These are phyloP conservation scores for Orthonevra nobilis DNA, from an alignment of 2,888 invertebrate species.

Conservation along the genomic window DNA sequence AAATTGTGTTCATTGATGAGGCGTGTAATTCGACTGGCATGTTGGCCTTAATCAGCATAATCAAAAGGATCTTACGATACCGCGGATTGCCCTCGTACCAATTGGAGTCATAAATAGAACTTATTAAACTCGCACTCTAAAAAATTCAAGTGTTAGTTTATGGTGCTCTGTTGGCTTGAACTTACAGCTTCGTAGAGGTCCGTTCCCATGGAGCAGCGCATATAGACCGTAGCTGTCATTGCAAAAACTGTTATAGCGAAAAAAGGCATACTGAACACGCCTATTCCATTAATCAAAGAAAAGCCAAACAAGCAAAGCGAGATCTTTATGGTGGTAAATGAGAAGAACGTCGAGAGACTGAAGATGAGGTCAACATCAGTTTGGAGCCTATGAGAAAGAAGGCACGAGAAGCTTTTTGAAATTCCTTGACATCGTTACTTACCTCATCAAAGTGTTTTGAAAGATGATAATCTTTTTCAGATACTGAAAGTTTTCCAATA, in stretches of 20 bases:
- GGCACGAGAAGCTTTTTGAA: too few species aligned
- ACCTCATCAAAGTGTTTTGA: slow-evolving; percentile 19
- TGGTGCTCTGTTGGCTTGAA: background rate
- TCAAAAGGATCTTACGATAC: background rate
- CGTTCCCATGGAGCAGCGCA: slow-evolving; percentile 12
- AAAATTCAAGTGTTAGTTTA: background rate
- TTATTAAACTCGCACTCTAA: background rate
- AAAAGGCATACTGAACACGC: background rate
- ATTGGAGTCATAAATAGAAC: slow-evolving; percentile 5
- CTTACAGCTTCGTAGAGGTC: slow-evolving; percentile 25
- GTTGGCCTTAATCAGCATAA: slow-evolving; percentile 3
- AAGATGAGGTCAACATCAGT: slow-evolving; percentile 23
- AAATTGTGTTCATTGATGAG: background rate
- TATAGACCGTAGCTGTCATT: background rate
- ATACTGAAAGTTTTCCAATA: background rate
- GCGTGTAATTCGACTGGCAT: background rate
- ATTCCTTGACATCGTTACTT: background rate
- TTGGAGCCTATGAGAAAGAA: background rate
- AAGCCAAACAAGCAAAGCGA: background rate
- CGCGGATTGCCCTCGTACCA: slow-evolving; percentile 11
- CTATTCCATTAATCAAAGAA: slow-evolving; percentile 3
- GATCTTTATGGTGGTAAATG: slow-evolving; percentile 5
- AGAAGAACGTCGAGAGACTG: slow-evolving; percentile 19
- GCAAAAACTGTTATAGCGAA: background rate
- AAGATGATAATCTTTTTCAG: slow-evolving; percentile 1